Evolutionary conservation across 2,888 invertebrate species (phyloP).

Genomic region (Byasa hedistus): DNA sequence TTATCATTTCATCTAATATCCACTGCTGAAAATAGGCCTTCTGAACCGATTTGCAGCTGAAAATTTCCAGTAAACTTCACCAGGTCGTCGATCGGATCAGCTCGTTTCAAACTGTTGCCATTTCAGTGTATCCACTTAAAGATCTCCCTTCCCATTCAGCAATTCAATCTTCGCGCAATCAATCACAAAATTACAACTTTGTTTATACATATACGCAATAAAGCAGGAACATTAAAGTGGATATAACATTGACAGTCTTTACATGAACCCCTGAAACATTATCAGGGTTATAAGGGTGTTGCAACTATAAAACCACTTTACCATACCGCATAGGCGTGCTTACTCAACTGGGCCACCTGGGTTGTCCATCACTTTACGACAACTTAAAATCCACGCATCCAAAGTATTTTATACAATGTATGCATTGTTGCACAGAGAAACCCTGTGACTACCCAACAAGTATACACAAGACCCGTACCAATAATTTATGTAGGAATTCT

Average conservation of each 20-base stretch:
- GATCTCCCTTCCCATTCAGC: too few species aligned
- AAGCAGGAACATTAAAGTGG: neutral
- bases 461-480: neutral
- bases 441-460: constrained; percentile 31
- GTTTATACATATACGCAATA: neutral
- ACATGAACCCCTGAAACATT: constrained; percentile 11
- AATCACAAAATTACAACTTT: too few species aligned
- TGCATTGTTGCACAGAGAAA: constrained; percentile 34
- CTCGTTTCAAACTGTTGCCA: too few species aligned
- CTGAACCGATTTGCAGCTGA: neutral
- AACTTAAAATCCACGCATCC: constrained; percentile 31
- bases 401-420: constrained; percentile 41
- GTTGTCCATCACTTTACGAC: constrained; percentile 33
- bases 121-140: too few species aligned
- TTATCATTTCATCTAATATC: neutral
- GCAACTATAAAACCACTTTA: constrained; percentile 22
- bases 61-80: too few species aligned
- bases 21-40: neutral
- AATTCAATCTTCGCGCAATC: too few species aligned
- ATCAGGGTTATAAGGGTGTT: constrained; percentile 23
- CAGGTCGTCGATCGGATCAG: too few species aligned
- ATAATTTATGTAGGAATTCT: neutral
- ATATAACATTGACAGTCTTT: neutral
- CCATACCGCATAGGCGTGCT: constrained; percentile 20
- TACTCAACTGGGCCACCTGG: constrained; percentile 32